These are phyloP conservation scores for Todiramphus saurophagus DNA, from an alignment of 2,113 vertebrate genomes.

Conservation along the genomic window DNA sequence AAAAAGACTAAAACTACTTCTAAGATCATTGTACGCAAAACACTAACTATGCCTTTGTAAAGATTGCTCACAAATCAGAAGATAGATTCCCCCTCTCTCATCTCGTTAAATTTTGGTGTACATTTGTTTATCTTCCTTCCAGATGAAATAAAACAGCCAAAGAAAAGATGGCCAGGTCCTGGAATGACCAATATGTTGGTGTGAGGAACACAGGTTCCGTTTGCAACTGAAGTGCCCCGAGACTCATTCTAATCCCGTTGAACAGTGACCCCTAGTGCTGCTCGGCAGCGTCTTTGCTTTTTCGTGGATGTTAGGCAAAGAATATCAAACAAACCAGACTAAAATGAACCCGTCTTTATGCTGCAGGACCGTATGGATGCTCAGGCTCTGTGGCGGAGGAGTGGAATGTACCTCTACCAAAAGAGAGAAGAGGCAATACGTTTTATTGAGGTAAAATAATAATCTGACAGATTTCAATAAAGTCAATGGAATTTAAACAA, in stretches of 20 bases:
- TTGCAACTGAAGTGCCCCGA: not conserved
- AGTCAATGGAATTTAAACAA: not conserved
- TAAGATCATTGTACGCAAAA: not conserved
- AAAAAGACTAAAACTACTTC: not conserved
- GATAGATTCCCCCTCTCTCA: not conserved
- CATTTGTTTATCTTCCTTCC: not conserved
- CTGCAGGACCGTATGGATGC: not conserved
- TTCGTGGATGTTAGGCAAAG: not conserved
- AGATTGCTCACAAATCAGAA: not conserved
- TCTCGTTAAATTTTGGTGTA: not conserved
- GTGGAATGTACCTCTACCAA: not conserved
- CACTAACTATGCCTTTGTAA: not conserved
- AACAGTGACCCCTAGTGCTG: slow-evolving; percentile 34
- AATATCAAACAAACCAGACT: not conserved
- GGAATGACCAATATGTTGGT: accelerated
- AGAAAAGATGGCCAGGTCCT: not conserved
- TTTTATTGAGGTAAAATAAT: not conserved
- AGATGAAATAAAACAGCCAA: not conserved
- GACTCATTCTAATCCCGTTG: not conserved
- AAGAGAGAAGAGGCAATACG: not conserved
- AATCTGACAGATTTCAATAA: not conserved
- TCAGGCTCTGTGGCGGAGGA: not conserved
- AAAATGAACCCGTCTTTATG: not conserved
- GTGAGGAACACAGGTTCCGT: not conserved
- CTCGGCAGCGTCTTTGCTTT: not conserved